Evolutionary conservation across 2,888 invertebrate genomes (phyloP), one percentile per base, ranked within the genome.

Genomic region (Clanis bilineata): DNA sequence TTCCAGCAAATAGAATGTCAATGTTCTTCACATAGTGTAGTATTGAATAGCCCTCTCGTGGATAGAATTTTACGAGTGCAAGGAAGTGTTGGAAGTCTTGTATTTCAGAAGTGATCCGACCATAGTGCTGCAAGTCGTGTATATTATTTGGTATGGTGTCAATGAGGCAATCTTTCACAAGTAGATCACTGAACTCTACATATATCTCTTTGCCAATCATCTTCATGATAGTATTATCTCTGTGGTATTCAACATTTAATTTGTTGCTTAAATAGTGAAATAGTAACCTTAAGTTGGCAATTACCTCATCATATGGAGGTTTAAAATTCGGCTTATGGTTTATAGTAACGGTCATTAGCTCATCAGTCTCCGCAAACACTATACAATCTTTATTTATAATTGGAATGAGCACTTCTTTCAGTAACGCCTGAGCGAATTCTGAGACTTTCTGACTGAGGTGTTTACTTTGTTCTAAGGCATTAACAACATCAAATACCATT

Each of bases 61-160:
- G 86, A 64, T 96, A 93, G 65, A 95, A 94, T 62, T 93, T 93
- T 45, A 94, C 86, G 45, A 91, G 81, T 1, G 93, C 81, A 36
- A 97, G 86, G 62, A 93, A 93, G 51, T 90, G 82, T 78, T 97
- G 95, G 64, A 97, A 95, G 55, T 93, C 84, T 62, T 93, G 84
- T 39, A 96, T 95, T 70, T 94, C 94, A 2, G 92, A 82, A 22
- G 95, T 94, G 1, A 96, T 93, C 23, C 87, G 88, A 3, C 90
- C 88, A 69, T 96, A 97, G 18, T 88, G 92, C 67, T 95, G 93
- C 62, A 97, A 87, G 65, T 96, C 96, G 59, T 94, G 94, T 67
- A 94, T 94, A 56, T 94, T 96, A 65, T 94, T 95, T 0, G 98
- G 98, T 73, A 97, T 95, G 0, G 96, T 95, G 65, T 94, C 93